Evolutionary conservation across 2,113 vertebrate species (phyloP).

Genomic region (Rhea pennata): DNA sequence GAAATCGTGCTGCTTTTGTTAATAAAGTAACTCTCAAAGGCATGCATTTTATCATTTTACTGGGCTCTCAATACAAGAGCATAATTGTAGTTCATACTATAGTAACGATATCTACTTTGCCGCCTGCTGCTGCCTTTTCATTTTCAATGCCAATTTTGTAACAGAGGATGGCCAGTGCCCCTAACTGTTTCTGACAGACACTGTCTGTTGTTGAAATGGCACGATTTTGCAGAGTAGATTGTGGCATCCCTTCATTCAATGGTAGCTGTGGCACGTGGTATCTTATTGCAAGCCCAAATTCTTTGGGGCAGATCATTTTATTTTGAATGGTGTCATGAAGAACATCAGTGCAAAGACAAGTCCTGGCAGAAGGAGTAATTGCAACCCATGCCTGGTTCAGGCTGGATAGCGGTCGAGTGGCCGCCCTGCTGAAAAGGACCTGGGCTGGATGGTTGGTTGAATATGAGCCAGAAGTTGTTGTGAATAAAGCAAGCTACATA

Average conservation of each 20-base stretch:
- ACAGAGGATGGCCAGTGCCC: background rate
- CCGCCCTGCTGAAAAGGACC: background rate
- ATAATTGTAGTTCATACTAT: background rate
- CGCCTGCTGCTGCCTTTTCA: background rate
- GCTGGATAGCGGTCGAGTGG: background rate
- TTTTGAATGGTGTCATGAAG: background rate
- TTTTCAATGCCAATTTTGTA: background rate
- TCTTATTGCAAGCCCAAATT: background rate
- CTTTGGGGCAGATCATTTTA: background rate
- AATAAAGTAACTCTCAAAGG: background rate
- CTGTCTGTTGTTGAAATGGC: background rate
- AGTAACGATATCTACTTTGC: background rate
- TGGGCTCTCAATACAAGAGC: background rate
- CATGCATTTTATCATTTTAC: background rate
- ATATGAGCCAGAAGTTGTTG: background rate
- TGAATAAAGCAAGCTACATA: background rate
- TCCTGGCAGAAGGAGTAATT: background rate
- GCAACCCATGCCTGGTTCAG: background rate
- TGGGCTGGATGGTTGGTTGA: background rate
- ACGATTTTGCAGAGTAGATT: accelerated
- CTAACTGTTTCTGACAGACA: background rate
- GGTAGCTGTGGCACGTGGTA: background rate
- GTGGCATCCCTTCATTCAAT: accelerated
- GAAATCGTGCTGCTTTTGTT: background rate
- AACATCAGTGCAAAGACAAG: accelerated